phyloP scores from a whole-genome alignment of 2,797 vertebrate genomes.

The Telmatherina bonti region DNA sequence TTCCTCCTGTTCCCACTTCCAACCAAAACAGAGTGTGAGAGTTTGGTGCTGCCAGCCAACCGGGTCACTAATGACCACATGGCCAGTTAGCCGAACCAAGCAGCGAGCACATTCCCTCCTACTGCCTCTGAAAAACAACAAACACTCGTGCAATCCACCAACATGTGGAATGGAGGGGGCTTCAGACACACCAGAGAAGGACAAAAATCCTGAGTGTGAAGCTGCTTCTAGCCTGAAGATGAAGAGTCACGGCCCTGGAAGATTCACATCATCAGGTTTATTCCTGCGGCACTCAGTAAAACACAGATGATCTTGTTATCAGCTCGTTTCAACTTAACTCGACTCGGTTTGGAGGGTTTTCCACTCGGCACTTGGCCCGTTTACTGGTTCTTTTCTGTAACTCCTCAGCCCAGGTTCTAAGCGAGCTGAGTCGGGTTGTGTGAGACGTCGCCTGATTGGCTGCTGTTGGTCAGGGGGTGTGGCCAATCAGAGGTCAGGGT shows the following conservation, averaged over 20 bases:
- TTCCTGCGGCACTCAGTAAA: too few relatives aligned
- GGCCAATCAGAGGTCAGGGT: too few relatives aligned
- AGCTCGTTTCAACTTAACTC: too few relatives aligned
- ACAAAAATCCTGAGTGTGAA: not conserved
- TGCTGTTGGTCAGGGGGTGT: too few relatives aligned
- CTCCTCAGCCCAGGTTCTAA: too few relatives aligned
- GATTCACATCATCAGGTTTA: too few relatives aligned
- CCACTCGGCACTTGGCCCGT: too few relatives aligned
- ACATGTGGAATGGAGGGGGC: constrained; percentile 17
- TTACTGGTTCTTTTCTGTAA: too few relatives aligned
- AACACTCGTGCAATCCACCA: constrained; percentile 29
- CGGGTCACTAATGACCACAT: constrained; percentile 59
- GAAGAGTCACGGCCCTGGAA: not conserved
- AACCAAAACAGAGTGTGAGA: constrained; percentile 8
- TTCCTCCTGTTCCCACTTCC: constrained; percentile 6
- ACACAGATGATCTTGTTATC: too few relatives aligned
- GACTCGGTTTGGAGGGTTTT: too few relatives aligned
- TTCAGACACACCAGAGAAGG: not conserved
- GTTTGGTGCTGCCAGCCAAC: constrained; percentile 28
- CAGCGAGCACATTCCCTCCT: constrained; percentile 21
- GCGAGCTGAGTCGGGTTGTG: too few relatives aligned
- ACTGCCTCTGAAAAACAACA: constrained; percentile 23
- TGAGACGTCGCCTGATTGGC: too few relatives aligned
- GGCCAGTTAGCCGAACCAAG: constrained; percentile 54
- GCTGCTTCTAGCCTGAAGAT: not conserved